These are phyloP conservation scores for Podargus strigoides DNA, from an alignment of 2,797 vertebrate genomes.

Conservation along the genomic window DNA sequence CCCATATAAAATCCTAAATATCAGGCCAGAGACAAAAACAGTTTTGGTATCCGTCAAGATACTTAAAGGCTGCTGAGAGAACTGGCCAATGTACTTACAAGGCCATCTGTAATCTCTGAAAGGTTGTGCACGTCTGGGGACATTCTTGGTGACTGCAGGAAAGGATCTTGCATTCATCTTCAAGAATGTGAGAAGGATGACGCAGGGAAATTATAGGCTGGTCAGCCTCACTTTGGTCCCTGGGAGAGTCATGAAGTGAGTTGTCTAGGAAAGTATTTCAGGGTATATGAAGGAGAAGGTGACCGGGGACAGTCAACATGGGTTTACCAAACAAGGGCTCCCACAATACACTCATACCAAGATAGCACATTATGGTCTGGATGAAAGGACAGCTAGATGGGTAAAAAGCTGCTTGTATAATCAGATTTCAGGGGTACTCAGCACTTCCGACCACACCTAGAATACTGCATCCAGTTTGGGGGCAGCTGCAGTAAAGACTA, in stretches of 20 bases:
- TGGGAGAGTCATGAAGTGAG: background rate
- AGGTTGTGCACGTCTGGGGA: background rate
- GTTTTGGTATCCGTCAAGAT: background rate
- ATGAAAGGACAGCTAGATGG: background rate
- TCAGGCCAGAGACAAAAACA: background rate
- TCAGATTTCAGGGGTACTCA: background rate
- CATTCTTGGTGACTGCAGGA: background rate
- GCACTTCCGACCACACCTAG: background rate
- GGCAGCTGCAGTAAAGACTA: background rate
- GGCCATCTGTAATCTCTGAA: background rate
- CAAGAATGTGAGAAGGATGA: background rate
- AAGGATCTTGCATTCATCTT: background rate
- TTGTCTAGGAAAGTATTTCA: background rate
- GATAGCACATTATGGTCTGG: background rate
- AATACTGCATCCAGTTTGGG: background rate
- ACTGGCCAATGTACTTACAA: background rate
- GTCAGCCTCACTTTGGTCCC: background rate
- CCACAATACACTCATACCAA: background rate
- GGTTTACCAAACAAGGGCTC: background rate
- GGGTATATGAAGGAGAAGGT: background rate
- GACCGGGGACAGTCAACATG: background rate
- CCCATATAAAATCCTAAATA: background rate
- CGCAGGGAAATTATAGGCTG: background rate
- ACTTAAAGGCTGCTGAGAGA: background rate
- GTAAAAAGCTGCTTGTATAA: background rate